These are phyloP conservation scores for Notiomystis cincta DNA, from an alignment of 2,113 vertebrate genomes.

Conservation along the genomic window DNA sequence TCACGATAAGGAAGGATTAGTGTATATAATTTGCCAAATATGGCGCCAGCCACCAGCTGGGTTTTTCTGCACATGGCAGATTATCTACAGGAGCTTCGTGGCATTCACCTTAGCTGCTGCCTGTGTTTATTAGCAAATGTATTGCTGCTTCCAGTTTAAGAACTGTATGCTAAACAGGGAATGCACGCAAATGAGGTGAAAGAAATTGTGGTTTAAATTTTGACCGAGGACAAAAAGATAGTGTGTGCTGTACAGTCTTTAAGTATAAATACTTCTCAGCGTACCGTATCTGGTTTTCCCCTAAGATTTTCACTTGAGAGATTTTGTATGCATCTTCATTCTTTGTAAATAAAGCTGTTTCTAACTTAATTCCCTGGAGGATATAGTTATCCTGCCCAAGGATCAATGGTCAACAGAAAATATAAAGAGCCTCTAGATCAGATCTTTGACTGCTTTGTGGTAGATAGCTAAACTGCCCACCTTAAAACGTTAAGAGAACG, in stretches of 20 bases:
- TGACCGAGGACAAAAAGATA: background rate
- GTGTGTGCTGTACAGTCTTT: background rate
- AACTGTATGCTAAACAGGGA: background rate
- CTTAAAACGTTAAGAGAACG: slow-evolving; percentile 58
- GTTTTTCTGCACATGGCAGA: background rate
- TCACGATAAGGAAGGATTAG: slow-evolving; percentile 38
- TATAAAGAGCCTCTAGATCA: slow-evolving; percentile 57
- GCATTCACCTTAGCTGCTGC: background rate
- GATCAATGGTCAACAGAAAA: slow-evolving; percentile 65
- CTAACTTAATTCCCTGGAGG: slow-evolving; percentile 56
- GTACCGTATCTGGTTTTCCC: background rate
- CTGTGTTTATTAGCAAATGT: background rate
- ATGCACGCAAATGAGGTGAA: background rate
- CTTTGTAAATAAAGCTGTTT: slow-evolving; percentile 67
- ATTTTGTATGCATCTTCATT: slow-evolving; percentile 61
- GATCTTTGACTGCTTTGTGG: slow-evolving; percentile 68
- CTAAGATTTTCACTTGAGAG: slow-evolving; percentile 46
- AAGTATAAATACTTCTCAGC: slow-evolving; percentile 10
- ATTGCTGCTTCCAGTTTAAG: background rate
- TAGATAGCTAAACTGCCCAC: slow-evolving; percentile 56
- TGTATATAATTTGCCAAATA: slow-evolving; percentile 48
- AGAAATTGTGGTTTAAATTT: background rate
- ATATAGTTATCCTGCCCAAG: slow-evolving; percentile 43
- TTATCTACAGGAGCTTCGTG: background rate
- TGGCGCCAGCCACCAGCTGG: slow-evolving; percentile 2